phyloP scores from a whole-genome alignment of 2,797 vertebrate genomes.

The Peromyscus aztecus region DNA sequence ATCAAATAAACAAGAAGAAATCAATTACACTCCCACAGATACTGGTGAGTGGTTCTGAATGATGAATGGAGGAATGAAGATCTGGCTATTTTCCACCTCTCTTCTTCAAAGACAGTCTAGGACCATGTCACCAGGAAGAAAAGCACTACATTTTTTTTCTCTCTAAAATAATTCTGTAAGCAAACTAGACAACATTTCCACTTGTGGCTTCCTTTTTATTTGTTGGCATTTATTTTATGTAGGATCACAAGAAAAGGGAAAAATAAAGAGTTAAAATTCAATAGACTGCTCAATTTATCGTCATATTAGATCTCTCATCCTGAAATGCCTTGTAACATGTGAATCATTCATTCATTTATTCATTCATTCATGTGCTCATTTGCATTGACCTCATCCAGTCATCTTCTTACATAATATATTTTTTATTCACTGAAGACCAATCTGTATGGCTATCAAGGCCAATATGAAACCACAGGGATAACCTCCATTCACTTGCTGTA shows the following conservation, averaged over 20 bases:
- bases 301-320: neutral
- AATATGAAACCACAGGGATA: neutral
- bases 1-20: slow-evolving; percentile 79
- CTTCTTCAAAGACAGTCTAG: slow-evolving; percentile 30
- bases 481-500: neutral
- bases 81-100: neutral
- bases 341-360: neutral
- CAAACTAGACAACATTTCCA: neutral
- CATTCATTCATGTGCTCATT: neutral
- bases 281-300: neutral
- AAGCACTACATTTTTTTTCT: neutral
- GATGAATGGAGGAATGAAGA: neutral
- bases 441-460: neutral
- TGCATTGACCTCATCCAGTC: neutral
- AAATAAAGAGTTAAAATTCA: neutral
- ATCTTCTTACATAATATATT: neutral
- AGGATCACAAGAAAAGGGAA: neutral
- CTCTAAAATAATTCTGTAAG: neutral
- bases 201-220: neutral
- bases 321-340: neutral
- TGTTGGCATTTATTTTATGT: neutral
- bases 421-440: neutral
- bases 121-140: neutral
- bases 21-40: slow-evolving; percentile 73
- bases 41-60: slow-evolving; percentile 53